Percentiles rank a stretch among this genome's conserved stretches.
phyloP scores from a whole-genome alignment of 2,888 invertebrate genomes.

The Zeuzera pyrina region DNA sequence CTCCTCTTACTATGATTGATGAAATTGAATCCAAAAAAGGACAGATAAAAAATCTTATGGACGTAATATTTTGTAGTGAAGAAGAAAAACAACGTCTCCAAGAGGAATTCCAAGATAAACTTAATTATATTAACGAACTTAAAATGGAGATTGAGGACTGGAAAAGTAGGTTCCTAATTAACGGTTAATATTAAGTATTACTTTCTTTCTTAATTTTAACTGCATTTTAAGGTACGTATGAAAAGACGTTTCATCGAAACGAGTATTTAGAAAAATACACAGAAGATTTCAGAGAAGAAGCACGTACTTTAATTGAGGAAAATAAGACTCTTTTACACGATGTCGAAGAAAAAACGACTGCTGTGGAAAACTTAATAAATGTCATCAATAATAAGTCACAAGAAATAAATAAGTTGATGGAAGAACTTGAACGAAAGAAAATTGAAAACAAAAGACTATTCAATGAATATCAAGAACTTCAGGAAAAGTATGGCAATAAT shows the following conservation, averaged over 20 bases:
- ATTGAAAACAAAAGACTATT: slow-evolving; percentile 29
- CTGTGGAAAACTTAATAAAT: slow-evolving; percentile 35
- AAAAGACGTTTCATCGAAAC: slow-evolving; percentile 36
- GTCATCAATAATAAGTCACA: slow-evolving; percentile 38
- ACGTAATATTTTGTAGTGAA: slow-evolving; percentile 39
- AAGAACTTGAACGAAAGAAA: slow-evolving; percentile 32
- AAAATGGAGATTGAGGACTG: slow-evolving; percentile 47
- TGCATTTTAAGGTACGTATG: slow-evolving; percentile 34
- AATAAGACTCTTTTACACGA: slow-evolving; percentile 29
- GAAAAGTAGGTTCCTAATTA: slow-evolving; percentile 35
- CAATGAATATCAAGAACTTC: slow-evolving; percentile 29
- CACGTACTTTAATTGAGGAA: slow-evolving; percentile 29
- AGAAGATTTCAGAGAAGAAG: slow-evolving; percentile 28
- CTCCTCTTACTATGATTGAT: slow-evolving; percentile 19
- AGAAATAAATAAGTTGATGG: slow-evolving; percentile 35
- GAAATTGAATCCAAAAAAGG: slow-evolving; percentile 49
- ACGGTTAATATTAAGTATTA: neutral
- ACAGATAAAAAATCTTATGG: slow-evolving; percentile 42
- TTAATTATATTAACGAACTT: slow-evolving; percentile 42
- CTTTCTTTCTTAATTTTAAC: neutral
- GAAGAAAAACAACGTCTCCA: slow-evolving; percentile 49
- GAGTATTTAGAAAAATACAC: slow-evolving; percentile 41
- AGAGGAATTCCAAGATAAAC: slow-evolving; percentile 39
- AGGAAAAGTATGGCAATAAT: slow-evolving; percentile 27
- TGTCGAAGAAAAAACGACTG: slow-evolving; percentile 32